Conservation (phyloP, 2,113 vertebrate genomes). For the Daboia siamensis region DNA sequence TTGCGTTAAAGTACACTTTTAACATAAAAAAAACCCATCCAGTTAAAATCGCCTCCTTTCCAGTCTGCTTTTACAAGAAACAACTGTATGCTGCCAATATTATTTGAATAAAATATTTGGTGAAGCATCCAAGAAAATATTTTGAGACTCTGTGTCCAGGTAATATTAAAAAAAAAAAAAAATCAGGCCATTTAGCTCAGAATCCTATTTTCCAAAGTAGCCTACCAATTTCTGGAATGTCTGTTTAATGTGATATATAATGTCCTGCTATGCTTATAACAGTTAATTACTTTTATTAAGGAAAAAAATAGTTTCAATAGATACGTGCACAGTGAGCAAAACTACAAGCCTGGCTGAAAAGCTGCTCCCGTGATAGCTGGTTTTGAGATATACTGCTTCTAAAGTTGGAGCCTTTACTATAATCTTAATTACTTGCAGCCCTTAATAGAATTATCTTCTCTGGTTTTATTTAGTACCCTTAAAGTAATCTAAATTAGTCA, state of each 20-base stretch:
- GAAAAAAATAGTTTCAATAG: background rate
- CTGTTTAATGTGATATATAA: background rate
- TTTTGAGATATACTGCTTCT: background rate
- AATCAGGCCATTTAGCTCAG: background rate
- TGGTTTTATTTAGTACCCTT: background rate
- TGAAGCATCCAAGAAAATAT: background rate
- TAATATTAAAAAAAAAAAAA: background rate
- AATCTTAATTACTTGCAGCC: background rate
- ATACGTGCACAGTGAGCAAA: background rate
- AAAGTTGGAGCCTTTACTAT: background rate
- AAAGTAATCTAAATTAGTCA: background rate
- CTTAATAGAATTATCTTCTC: background rate
- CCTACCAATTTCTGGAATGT: background rate
- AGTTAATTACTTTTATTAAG: background rate
- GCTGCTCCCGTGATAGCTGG: background rate
- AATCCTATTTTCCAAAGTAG: background rate
- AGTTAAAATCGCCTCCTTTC: background rate
- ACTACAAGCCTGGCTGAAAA: background rate
- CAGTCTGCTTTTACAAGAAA: conserved; percentile 2
- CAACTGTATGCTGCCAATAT: background rate
- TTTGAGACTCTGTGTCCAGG: background rate
- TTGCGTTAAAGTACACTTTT: conserved; percentile 2
- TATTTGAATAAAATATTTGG: background rate
- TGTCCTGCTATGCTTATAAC: background rate
- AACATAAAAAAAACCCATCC: background rate